These are phyloP conservation scores for Cheilosia vulpina DNA, from an alignment of 2,888 invertebrate species.

Conservation along the genomic window DNA sequence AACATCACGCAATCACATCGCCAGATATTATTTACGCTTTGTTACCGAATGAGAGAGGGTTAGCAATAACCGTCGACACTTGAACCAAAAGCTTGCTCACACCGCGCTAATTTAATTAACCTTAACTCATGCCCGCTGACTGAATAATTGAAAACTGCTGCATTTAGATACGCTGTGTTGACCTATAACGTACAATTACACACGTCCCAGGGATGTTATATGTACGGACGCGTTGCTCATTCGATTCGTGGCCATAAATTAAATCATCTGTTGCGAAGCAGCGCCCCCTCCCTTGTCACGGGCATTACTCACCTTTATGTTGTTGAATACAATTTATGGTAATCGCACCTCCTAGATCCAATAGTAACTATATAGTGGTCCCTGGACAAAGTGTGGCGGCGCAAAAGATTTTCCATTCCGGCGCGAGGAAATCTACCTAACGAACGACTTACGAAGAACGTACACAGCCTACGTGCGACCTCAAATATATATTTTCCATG, in stretches of 20 bases:
- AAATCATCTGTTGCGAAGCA: constrained; percentile 46
- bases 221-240: constrained; percentile 17
- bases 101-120: constrained; percentile 65
- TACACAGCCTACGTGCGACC: constrained; percentile 64
- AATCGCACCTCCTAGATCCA: constrained; percentile 61
- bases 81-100: constrained; percentile 31
- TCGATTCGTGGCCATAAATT: constrained; percentile 67
- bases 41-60: constrained; percentile 9
- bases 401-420: constrained; percentile 34
- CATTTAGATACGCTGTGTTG: constrained; percentile 57
- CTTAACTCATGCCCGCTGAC: constrained; percentile 53
- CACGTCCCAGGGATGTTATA: constrained; percentile 17
- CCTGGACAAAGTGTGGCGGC: constrained; percentile 16
- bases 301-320: constrained; percentile 72
- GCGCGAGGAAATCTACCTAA: constrained; percentile 55
- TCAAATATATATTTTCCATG: constrained; percentile 67
- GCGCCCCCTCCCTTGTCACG: constrained; percentile 19
- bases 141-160: constrained; percentile 58
- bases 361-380: constrained; percentile 33
- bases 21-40: constrained; percentile 39
- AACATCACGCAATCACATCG: constrained; percentile 65
- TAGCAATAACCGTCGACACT: constrained; percentile 32
- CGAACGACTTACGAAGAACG: constrained; percentile 43
- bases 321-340: constrained; percentile 66
- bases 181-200: constrained; percentile 60